Conservation (phyloP, 35 echinoderm and acorn worm genomes). For the Holothuria glaberrima region DNA sequence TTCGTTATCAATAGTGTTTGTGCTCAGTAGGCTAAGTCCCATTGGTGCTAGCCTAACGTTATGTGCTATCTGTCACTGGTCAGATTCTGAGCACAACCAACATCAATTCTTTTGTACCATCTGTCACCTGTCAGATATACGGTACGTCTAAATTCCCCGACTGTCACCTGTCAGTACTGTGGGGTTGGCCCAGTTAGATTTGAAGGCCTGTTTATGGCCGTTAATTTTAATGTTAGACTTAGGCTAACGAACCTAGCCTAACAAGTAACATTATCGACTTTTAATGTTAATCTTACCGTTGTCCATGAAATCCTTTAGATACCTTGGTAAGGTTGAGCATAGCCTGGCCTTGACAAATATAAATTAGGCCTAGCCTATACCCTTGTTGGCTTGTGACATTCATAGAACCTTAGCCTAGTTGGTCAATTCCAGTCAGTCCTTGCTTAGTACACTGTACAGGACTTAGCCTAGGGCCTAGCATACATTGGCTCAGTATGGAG, state of each 20-base stretch:
- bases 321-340: too few species aligned
- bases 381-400: too few species aligned
- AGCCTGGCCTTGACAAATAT: too few species aligned
- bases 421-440: too few species aligned
- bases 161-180: slow-evolving; percentile 12
- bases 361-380: background rate
- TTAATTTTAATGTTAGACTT: background rate
- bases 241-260: background rate
- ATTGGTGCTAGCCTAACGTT: background rate
- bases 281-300: background rate
- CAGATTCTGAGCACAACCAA: background rate
- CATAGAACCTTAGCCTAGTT: too few species aligned
- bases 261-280: background rate
- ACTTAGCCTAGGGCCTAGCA: background rate
- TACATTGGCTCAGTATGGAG: background rate
- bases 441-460: too few species aligned
- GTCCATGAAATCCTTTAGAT: background rate
- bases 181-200: background rate
- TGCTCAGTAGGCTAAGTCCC: too few species aligned
- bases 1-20: too few species aligned
- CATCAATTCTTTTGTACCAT: background rate
- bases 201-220: background rate
- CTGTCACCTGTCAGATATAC: slow-evolving; percentile 5
- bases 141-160: background rate
- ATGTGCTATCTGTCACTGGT: slow-evolving; percentile 2